Base-by-base conservation (phyloP, 2,888 invertebrate genomes). In the Cerceris rybyensis region DNA sequence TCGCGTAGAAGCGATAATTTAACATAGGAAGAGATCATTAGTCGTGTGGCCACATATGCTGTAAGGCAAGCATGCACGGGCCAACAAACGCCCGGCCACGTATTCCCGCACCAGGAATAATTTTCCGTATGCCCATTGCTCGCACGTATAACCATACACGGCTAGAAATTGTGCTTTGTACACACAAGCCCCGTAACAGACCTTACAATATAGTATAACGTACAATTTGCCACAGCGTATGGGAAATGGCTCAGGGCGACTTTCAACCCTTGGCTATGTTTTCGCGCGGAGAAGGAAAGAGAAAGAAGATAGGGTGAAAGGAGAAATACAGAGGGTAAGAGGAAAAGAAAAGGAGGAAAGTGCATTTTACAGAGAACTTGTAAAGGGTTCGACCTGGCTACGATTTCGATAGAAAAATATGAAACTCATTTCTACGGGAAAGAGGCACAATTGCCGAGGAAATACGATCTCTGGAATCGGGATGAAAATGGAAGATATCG, bases 221-320 rank as follows among this genome's bases (percentile, higher is more conserved):
- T 63, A 72, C 75, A 78, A 73, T 75, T 80, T 75, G 57, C 70
- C 55, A 75, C 81, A 67, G 77, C 80, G 69, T 52, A 67, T 64
- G 50, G 84, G 75, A 79, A 76, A 82, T 76, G 73, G 80, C 81
- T 77, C 39, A 66, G 66, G 66, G 77, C 63, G 70, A 80, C 77
- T 81, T 76, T 75, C 71, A 68, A 70, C 75, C 28, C 65, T 73
- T 65, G 58, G 14, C 69, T 46, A 8, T 16, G 57, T 59, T 46
- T 63, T 68, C 58, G 54, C 54, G 59, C n/a, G n/a, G 55, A 43
- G 43, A 41, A 8, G 28, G 39, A 17, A 28, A 13, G 42, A 17
- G n/a, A 17, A 46, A 16, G n/a, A 8, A 49, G 14, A 52, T 63
- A 55, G 39, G 67, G 57, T 17, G 46, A 13, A 17, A 42, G 6